Evolutionary conservation across 2,888 invertebrate species (phyloP), one percentile per base, ranked within the genome.

Genomic region (Epinotia ramella): DNA sequence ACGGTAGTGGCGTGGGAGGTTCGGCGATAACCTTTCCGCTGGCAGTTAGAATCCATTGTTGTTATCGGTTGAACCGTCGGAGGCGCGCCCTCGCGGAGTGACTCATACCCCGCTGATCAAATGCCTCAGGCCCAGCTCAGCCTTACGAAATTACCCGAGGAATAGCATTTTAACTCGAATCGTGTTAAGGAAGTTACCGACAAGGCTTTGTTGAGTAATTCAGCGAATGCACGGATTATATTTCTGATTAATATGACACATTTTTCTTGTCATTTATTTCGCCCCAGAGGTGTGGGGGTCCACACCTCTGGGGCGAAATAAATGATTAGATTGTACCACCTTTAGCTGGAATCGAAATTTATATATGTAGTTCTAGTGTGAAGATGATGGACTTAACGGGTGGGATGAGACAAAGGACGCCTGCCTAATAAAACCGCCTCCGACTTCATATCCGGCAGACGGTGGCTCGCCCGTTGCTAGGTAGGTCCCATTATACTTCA

Each of bases 111-210:
- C 78, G 78, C 81, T 79, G 86, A 88, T 89, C 88, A 82, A 87
- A 88, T 87, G 85, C 86, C 86, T 88, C 79, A 79, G 82, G 81
- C 85, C 81, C 79, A 78, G 18, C 73, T 71, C 71, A 71, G 73
- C 77, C 85, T 90, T 91, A 82, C 88, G 87, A 89, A 89, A 91
- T 83, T 79, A 79, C 80, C 81, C 81, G 81, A 82, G 83, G 84
- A 85, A 84, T 81, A 84, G 82, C 80, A 76, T 80, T 83, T 86
- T 82, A 85, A 85, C 83, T 84, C 81, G 78, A 84, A 86, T 86
- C 88, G 85, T 85, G 87, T 84, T 81, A 81, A 86, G 87, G 88
- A 89, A 88, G 86, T 87, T 84, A 81, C 83, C 83, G 81, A 83
- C 83, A 78, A 64, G 84, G 83, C 83, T 86, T 78, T 79, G 81